Evolutionary conservation across 2,888 invertebrate genomes (phyloP).

Genomic region (Drosophila engyochracea): DNA sequence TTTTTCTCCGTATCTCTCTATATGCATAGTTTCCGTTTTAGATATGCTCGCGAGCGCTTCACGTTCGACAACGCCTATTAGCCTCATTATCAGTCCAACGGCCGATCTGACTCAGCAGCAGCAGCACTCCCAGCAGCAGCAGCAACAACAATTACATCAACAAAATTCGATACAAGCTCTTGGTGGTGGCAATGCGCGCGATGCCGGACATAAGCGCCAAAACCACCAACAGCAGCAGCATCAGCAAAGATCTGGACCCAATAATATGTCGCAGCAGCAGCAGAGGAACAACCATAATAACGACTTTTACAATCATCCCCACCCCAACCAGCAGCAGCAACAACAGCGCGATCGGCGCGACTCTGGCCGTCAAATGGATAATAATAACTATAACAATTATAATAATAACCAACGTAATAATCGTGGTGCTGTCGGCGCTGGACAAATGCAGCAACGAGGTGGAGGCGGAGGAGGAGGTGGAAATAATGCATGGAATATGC

Average conservation of each 20-base stretch:
- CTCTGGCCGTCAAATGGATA: constrained; percentile 83
- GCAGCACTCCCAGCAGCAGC: constrained; percentile 70
- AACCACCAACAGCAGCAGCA: constrained; percentile 73
- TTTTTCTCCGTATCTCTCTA: constrained; percentile 52
- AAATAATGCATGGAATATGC: constrained; percentile 84
- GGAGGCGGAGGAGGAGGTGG: constrained; percentile 54
- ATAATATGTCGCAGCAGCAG: constrained; percentile 64
- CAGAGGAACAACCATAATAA: constrained; percentile 59
- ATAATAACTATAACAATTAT: constrained; percentile 80
- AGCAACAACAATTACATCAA: constrained; percentile 64
- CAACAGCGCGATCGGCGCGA: constrained; percentile 84
- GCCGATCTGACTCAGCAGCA: constrained; percentile 89
- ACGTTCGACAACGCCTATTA: constrained; percentile 93
- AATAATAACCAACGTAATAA: constrained; percentile 83
- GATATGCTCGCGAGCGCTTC: constrained; percentile 87
- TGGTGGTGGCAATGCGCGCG: constrained; percentile 84
- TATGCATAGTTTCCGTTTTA: constrained; percentile 84
- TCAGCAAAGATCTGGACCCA: constrained; percentile 64
- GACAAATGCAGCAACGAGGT: constrained; percentile 67
- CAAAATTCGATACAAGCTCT: constrained; percentile 68
- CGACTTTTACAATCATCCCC: constrained; percentile 78
- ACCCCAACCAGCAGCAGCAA: constrained; percentile 58
- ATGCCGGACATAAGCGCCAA: constrained; percentile 83
- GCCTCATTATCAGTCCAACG: constrained; percentile 90
- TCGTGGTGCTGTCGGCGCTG: constrained; percentile 78